These are phyloP conservation scores for Malacosoma neustria DNA, from an alignment of 2,888 invertebrate species.

Conservation along the genomic window DNA sequence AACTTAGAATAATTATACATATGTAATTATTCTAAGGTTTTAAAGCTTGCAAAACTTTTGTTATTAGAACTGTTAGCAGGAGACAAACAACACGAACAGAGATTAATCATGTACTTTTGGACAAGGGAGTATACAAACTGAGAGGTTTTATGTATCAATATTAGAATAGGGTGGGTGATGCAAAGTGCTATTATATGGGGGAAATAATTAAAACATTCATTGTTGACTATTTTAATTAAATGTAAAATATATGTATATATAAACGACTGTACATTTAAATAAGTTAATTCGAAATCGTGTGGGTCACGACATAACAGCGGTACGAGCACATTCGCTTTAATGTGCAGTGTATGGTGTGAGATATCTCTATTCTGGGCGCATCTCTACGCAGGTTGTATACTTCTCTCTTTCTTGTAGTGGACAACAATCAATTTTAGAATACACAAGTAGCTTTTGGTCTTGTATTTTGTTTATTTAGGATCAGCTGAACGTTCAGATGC, in stretches of 20 bases:
- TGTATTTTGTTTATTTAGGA: neutral
- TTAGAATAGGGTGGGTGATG: slow-evolving; percentile 12
- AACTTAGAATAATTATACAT: too few species aligned
- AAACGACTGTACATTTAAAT: slow-evolving; percentile 61
- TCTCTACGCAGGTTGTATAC: neutral
- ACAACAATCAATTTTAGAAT: neutral
- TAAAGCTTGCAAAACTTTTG: slow-evolving; percentile 56
- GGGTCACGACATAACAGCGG: slow-evolving; percentile 40
- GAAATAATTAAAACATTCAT: slow-evolving; percentile 43
- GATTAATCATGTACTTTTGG: slow-evolving; percentile 10
- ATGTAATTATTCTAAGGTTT: too few species aligned
- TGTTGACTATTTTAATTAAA: slow-evolving; percentile 62
- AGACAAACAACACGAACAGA: slow-evolving; percentile 25
- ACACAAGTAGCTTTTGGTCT: neutral
- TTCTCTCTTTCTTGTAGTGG: neutral
- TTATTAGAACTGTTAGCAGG: slow-evolving; percentile 35
- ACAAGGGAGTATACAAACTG: slow-evolving; percentile 3
- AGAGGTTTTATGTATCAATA: slow-evolving; percentile 2
- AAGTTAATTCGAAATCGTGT: slow-evolving; percentile 46
- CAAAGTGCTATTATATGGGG: slow-evolving; percentile 19
- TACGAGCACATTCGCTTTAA: slow-evolving; percentile 58
- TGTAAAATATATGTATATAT: slow-evolving; percentile 58
- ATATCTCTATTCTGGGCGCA: neutral
- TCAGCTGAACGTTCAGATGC: too few species aligned
- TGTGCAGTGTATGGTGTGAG: slow-evolving; percentile 43